phyloP scores from a whole-genome alignment of 2,797 vertebrate species.

The Acanthurus leucopareius region DNA sequence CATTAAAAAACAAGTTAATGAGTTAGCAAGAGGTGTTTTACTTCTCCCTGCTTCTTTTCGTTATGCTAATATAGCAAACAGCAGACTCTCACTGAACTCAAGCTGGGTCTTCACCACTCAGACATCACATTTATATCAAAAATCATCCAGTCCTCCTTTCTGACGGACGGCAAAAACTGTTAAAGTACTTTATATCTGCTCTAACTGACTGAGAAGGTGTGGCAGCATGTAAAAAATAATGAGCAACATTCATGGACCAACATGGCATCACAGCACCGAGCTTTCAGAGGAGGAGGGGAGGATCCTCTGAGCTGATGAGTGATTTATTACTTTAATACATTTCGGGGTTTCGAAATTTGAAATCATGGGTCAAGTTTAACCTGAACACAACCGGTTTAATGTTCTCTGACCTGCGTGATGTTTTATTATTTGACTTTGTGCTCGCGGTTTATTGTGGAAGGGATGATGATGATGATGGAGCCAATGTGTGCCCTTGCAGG shows the following conservation, averaged over 20 bases:
- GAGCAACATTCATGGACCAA: background rate
- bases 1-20: background rate
- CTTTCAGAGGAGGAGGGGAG: conserved; percentile 3
- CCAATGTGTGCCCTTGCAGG: conserved; percentile 6
- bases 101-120: background rate
- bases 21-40: too few relatives aligned
- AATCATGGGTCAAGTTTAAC: background rate
- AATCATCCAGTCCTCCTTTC: background rate
- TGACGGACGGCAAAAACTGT: background rate
- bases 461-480: background rate
- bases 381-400: background rate
- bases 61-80: background rate
- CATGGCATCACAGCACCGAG: conserved; percentile 4
- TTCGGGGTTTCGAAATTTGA: conserved; percentile 8
- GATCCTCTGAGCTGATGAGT: background rate
- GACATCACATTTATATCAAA: background rate
- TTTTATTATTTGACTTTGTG: conserved; percentile 16
- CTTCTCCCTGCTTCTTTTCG: background rate
- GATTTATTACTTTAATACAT: conserved; percentile 43
- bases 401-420: conserved; percentile 21
- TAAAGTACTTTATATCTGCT: background rate
- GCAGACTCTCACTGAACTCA: background rate
- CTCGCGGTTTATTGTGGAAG: conserved; percentile 18
- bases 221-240: background rate
- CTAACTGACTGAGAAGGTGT: background rate